Evolutionary conservation across 1,140 invertebrate species (phyloP).

Genomic region (Zaprionus kolodkinae): DNA sequence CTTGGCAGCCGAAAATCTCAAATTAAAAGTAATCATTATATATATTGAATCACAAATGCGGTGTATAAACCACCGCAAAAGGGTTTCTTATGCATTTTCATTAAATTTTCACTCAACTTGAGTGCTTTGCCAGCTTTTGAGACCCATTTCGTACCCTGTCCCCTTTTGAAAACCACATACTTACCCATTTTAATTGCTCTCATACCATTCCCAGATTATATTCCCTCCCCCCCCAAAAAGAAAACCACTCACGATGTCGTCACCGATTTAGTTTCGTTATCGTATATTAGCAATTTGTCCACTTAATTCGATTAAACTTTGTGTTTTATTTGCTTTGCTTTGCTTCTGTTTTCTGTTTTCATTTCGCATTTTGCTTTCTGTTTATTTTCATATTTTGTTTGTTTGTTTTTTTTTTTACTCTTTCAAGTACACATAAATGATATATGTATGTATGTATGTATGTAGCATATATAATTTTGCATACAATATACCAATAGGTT

Average conservation of each 20-base stretch:
- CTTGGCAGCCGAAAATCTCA: no score
- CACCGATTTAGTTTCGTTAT: slow-evolving; percentile 63
- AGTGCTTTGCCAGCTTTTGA: no score
- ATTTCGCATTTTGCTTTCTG: slow-evolving; percentile 39
- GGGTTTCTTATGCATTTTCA: no score
- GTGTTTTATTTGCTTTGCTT: slow-evolving; percentile 52
- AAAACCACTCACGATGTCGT: slow-evolving; percentile 6
- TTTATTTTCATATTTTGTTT: not conserved
- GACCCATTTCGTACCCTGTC: no score
- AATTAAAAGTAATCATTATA: no score
- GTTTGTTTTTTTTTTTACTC: no score
- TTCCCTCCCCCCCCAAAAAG: slow-evolving; percentile 6
- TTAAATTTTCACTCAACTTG: no score
- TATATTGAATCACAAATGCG: no score
- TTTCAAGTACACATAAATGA: slow-evolving; percentile 76
- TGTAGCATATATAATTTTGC: no score
- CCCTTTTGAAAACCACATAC: no score
- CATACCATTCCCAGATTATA: not conserved
- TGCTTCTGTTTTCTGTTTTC: no score
- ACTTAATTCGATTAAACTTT: slow-evolving; percentile 79
- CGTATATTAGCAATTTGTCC: slow-evolving; percentile 77
- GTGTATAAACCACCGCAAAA: no score
- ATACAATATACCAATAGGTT: slow-evolving; percentile 43
- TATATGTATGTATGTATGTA: slow-evolving; percentile 29
- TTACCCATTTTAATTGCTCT: not conserved